Evolutionary conservation across 2,888 invertebrate species (phyloP).

Genomic region (Sinohyriopsis cumingii): DNA sequence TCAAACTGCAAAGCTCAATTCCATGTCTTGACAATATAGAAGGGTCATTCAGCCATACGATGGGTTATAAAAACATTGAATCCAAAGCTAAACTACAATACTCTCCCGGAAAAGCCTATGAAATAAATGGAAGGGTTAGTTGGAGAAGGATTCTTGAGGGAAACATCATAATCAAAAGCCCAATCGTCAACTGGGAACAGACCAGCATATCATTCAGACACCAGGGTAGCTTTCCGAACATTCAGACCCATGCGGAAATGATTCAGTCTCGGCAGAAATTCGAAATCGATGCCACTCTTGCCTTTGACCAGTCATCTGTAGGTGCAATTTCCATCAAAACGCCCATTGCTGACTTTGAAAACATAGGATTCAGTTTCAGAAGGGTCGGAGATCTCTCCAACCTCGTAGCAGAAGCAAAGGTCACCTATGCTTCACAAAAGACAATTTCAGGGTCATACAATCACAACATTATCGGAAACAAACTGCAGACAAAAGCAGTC

Average conservation of each 20-base stretch:
- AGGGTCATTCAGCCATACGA: too few relatives aligned
- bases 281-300: conserved; percentile 6
- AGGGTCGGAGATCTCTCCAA: conserved; percentile 15
- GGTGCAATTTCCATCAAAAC: conserved; percentile 38
- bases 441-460: conserved; percentile 15
- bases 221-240: conserved; percentile 13
- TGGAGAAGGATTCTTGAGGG: conserved; percentile 16
- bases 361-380: conserved; percentile 24
- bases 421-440: conserved; percentile 20
- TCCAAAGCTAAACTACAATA: background rate
- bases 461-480: conserved; percentile 13
- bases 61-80: background rate
- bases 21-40: too few relatives aligned
- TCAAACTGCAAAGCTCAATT: too few relatives aligned
- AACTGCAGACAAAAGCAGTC: conserved; percentile 6
- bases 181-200: conserved; percentile 28
- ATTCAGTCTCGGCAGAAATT: conserved; percentile 10
- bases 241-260: conserved; percentile 20
- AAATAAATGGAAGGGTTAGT: conserved; percentile 12
- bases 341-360: conserved; percentile 44
- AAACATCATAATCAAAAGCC: conserved; percentile 36
- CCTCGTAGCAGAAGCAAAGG: conserved; percentile 19
- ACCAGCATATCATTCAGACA: conserved; percentile 15
- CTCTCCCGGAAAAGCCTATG: conserved; percentile 4
- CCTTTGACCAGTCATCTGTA: conserved; percentile 6